Conservation (phyloP, 2,113 vertebrate species). For the Amblyornis subalaris region DNA sequence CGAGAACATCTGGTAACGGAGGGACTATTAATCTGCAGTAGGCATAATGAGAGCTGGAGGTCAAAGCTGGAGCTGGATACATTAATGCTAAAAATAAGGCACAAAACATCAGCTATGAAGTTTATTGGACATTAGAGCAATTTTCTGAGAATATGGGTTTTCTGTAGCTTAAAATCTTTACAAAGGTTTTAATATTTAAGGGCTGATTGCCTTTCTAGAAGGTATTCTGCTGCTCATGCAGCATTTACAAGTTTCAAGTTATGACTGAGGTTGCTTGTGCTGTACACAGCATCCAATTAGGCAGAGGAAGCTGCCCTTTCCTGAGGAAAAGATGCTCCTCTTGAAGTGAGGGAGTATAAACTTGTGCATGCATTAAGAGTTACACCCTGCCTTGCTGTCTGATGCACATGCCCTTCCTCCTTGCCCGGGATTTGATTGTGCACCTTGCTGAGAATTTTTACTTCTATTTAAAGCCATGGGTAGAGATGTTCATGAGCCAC, state of each 20-base stretch:
- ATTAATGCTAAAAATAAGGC: not conserved
- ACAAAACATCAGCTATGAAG: not conserved
- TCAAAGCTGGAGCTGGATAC: not conserved
- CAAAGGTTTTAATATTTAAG: not conserved
- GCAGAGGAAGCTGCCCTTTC: not conserved
- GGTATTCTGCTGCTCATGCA: not conserved
- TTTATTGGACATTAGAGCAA: not conserved
- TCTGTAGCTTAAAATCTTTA: not conserved
- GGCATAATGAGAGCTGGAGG: not conserved
- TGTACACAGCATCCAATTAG: not conserved
- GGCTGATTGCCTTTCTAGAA: not conserved
- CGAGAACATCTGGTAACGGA: slow-evolving; percentile 17
- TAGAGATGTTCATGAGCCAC: not conserved
- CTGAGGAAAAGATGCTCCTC: not conserved
- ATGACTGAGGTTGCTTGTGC: not conserved
- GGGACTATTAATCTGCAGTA: not conserved
- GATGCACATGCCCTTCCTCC: not conserved
- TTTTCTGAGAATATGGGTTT: not conserved
- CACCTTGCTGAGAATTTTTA: not conserved
- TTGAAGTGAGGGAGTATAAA: not conserved
- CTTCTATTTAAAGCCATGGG: not conserved
- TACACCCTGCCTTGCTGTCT: not conserved
- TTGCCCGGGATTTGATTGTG: not conserved
- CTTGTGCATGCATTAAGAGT: not conserved
- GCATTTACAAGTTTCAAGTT: not conserved